Conservation (phyloP, 2,113 vertebrate species). For the Corythoichthys haematopterus region DNA sequence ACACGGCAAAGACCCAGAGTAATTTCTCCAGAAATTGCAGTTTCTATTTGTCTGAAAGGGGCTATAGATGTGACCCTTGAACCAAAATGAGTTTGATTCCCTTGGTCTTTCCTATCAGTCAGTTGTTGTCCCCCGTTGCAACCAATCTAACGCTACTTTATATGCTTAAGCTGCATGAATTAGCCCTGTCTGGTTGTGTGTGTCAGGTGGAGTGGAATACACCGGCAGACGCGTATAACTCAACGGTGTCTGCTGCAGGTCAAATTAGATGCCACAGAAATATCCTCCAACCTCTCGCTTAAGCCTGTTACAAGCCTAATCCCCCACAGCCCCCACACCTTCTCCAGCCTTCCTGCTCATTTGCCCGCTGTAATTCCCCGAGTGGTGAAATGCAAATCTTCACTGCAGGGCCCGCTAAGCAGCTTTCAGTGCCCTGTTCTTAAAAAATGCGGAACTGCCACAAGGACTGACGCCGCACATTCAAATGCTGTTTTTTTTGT, state of each 20-base stretch:
- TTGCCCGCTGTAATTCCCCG: constrained; percentile 63
- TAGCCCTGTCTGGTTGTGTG: constrained; percentile 31
- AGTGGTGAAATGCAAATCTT: constrained; percentile 71
- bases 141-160: constrained; percentile 12
- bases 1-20: too few relatives aligned
- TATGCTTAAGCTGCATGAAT: constrained; percentile 38
- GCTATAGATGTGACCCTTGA: too few relatives aligned
- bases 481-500: constrained; percentile 12
- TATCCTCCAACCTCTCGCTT: constrained; percentile 69
- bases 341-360: constrained; percentile 58
- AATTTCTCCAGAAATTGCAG: too few relatives aligned
- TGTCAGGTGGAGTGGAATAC: constrained; percentile 35
- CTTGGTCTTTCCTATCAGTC: too few relatives aligned
- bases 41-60: too few relatives aligned
- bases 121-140: constrained; percentile 2
- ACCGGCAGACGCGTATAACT: constrained; percentile 42
- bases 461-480: constrained; percentile 24
- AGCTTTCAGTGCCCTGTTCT: constrained; percentile 61
- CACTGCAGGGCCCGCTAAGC: constrained; percentile 64
- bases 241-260: constrained; percentile 60
- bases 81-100: too few relatives aligned
- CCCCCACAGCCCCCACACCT: constrained; percentile 59
- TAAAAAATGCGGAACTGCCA: constrained; percentile 43
- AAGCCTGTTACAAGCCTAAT: constrained; percentile 75
- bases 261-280: constrained; percentile 70